phyloP scores from a whole-genome alignment of 1,140 invertebrate species.

The Himalopsyche phryganea region DNA sequence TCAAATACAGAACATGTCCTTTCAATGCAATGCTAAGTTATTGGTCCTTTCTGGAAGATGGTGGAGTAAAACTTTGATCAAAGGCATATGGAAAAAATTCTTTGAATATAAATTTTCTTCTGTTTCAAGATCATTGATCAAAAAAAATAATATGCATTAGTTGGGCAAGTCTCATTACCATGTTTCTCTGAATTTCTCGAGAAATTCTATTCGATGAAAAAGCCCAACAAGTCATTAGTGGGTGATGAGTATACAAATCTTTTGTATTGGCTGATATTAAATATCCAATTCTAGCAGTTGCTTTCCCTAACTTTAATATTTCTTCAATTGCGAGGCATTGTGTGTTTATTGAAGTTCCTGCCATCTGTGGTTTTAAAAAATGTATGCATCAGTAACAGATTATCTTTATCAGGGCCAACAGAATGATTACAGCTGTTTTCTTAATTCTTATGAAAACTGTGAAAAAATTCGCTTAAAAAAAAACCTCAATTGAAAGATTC shows the following conservation, averaged over 20 bases:
- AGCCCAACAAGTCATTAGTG: conserved; percentile 19
- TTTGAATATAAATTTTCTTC: not conserved
- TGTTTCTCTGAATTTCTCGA: conserved; percentile 6
- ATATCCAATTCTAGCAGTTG: conserved; percentile 15
- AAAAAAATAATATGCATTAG: not conserved
- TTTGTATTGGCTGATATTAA: conserved; percentile 15
- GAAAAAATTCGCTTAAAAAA: not conserved
- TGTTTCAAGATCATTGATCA: not conserved
- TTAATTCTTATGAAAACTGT: not conserved
- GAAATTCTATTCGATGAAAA: conserved; percentile 29
- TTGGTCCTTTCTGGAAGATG: too few species aligned
- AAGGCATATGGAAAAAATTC: not conserved
- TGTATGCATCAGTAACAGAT: not conserved
- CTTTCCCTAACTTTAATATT: conserved; percentile 18
- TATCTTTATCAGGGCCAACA: not conserved
- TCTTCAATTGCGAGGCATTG: conserved; percentile 6
- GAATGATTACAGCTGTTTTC: too few species aligned
- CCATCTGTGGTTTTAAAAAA: conserved; percentile 4
- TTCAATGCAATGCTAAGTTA: too few species aligned
- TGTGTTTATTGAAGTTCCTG: not conserved
- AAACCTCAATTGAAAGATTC: not conserved
- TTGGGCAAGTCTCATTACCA: conserved; percentile 11
- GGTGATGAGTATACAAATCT: conserved; percentile 29
- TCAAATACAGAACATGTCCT: too few species aligned
- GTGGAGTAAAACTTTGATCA: too few species aligned